A percentile compares a stretch with the other conserved stretches of the same genome.
phyloP scores from a whole-genome alignment of 1,140 invertebrate species.

The Drosophila arawakana region DNA sequence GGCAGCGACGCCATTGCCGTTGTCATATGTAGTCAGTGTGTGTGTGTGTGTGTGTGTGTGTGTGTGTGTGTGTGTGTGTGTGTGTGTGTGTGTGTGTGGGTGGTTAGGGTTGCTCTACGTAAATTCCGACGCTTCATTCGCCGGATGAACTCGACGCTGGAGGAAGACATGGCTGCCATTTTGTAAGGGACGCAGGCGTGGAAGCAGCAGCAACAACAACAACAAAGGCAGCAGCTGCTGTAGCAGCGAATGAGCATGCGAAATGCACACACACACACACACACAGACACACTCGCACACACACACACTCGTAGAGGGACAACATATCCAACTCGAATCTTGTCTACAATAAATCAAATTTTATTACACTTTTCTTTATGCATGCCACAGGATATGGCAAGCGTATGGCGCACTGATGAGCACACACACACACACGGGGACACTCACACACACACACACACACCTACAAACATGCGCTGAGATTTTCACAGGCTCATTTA shows the following conservation, averaged over 20 bases:
- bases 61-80: neutral
- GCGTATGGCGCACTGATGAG: conserved; percentile 80
- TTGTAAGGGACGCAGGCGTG: conserved; percentile 65
- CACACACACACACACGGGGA: conserved; percentile 50
- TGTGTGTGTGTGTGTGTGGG: neutral
- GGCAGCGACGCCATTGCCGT: conserved; percentile 1
- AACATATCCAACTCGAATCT: conserved; percentile 84
- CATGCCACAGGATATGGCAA: conserved; percentile 82
- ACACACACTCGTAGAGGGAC: conserved; percentile 19
- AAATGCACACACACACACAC: conserved; percentile 54
- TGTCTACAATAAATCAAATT: conserved; percentile 84
- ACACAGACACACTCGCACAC: conserved; percentile 6
- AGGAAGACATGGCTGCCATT: conserved; percentile 54
- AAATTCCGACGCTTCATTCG: conserved; percentile 74
- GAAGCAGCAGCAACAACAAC: conserved; percentile 50
- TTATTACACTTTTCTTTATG: conserved; percentile 84
- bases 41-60: neutral
- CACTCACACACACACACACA: conserved; percentile 23
- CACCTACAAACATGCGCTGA: conserved; percentile 41
- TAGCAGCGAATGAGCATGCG: conserved; percentile 72
- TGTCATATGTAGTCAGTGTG: conserved; percentile 37
- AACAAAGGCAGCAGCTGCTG: conserved; percentile 35
- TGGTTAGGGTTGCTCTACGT: conserved; percentile 29
- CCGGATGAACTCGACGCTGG: conserved; percentile 51
- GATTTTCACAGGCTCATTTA: conserved; percentile 74